Base-by-base conservation (phyloP, 92 coral and sea anemone genomes). In the Blastomussa wellsi region DNA sequence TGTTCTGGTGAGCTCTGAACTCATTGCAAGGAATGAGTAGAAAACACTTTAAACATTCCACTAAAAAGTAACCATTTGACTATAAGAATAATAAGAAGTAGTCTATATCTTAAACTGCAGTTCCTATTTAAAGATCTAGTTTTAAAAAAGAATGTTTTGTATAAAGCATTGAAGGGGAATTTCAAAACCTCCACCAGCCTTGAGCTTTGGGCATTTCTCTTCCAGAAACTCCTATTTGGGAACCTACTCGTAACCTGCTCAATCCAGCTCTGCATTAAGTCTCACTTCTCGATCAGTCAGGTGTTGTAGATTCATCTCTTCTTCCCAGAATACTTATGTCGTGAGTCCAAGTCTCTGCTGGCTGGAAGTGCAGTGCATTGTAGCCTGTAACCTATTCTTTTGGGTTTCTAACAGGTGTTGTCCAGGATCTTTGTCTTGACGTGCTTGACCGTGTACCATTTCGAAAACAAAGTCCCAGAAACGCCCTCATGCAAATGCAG, bases 121-220 rank as follows among this genome's bases (percentile, higher is more conserved):
- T n/a, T n/a, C n/a, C n/a, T n/a, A n/a, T n/a, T n/a, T n/a, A n/a
- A n/a, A n/a, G n/a, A n/a, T n/a, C n/a, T n/a, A n/a, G n/a, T n/a
- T n/a, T n/a, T n/a, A n/a, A n/a, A n/a, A n/a, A n/a, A n/a, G n/a
- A n/a, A n/a, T n/a, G n/a, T n/a, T n/a, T n/a, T n/a, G n/a, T n/a
- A n/a, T n/a, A n/a, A n/a, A n/a, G n/a, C n/a, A n/a, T n/a, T n/a
- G n/a, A n/a, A n/a, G n/a, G n/a, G n/a, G 86, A 72, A 72, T 70
- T 82, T 82, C 86, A 48, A 82, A 82, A 55, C 86, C 86, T 82
- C 86, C 86, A 52, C 79, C 79, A 39, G 79, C 79, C 68, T 82
- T 82, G 10, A 70, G 67, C 77, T 85, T 85, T n/a, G 88, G 88
- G 59, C 39, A 85, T 74, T 85, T 76, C 82, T 74, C 62, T 66